phyloP scores from a whole-genome alignment of 23 tunicate genomes.

The Trididemnum miniatum region DNA sequence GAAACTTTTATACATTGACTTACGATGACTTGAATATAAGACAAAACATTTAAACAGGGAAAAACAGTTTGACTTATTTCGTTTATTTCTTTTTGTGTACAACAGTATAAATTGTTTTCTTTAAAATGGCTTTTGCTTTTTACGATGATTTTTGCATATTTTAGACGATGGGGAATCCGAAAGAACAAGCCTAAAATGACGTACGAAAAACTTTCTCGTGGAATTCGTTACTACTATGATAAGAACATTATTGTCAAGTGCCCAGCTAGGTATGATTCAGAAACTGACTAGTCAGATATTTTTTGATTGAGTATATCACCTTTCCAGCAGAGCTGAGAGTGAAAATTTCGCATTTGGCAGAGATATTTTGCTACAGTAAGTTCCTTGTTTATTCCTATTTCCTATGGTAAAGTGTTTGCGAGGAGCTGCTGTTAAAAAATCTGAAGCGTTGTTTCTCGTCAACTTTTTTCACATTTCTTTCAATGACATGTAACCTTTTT shows the following conservation, averaged over 20 bases:
- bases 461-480: too few relatives aligned
- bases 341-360: not conserved
- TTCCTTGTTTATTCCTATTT: too few relatives aligned
- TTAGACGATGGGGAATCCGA: constrained; percentile 84
- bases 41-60: not conserved
- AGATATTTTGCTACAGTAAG: too few relatives aligned
- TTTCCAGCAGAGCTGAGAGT: not conserved
- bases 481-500: too few relatives aligned
- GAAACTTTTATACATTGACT: not conserved
- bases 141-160: too few relatives aligned
- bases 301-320: too few relatives aligned
- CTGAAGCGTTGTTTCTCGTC: too few relatives aligned
- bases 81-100: not conserved
- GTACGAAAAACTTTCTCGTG: constrained; percentile 86
- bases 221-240: constrained; percentile 90
- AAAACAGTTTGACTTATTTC: too few relatives aligned
- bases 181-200: constrained; percentile 95
- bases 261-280: constrained; percentile 86
- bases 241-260: constrained; percentile 90
- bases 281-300: too few relatives aligned
- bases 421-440: too few relatives aligned
- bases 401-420: too few relatives aligned
- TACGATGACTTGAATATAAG: not conserved
- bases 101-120: too few relatives aligned
- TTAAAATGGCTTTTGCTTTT: not conserved